phyloP scores from a whole-genome alignment of 2,888 invertebrate genomes.

The Margaritifera margaritifera region DNA sequence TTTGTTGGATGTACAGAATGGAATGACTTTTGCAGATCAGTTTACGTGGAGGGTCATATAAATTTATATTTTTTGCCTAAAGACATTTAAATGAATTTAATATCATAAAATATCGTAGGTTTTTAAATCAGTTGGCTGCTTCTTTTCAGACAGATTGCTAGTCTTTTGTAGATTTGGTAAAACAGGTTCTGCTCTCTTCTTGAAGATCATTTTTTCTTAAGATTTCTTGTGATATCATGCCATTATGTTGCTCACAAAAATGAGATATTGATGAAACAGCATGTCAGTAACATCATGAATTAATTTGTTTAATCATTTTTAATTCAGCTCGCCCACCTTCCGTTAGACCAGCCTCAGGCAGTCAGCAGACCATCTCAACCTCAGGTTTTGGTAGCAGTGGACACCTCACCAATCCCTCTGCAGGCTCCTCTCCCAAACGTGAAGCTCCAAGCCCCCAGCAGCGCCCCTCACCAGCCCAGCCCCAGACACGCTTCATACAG shows the following conservation, averaged over 20 bases:
- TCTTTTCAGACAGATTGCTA: too few relatives aligned
- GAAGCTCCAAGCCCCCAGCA: constrained; percentile 29
- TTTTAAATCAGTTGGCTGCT: too few relatives aligned
- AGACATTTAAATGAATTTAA: too few relatives aligned
- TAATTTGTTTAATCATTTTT: constrained; percentile 2
- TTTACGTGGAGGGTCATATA: too few relatives aligned
- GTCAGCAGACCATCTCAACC: constrained; percentile 24
- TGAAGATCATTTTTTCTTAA: too few relatives aligned
- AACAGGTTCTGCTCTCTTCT: too few relatives aligned
- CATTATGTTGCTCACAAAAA: not conserved
- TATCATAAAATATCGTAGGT: too few relatives aligned
- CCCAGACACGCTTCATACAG: constrained; percentile 2
- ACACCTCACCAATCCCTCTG: constrained; percentile 16
- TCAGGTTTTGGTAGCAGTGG: constrained; percentile 32
- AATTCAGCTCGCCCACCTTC: constrained; percentile 27
- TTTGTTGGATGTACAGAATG: too few relatives aligned
- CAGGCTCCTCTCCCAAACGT: constrained; percentile 26
- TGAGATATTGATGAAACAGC: not conserved
- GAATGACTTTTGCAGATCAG: too few relatives aligned
- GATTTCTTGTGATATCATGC: not conserved
- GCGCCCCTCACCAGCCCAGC: constrained; percentile 6
- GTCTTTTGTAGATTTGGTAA: too few relatives aligned
- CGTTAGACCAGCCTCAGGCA: constrained; percentile 16
- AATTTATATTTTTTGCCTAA: too few relatives aligned
- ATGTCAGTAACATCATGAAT: not conserved